phyloP scores from a whole-genome alignment of 2,797 vertebrate species.

The Coregonus suidteri region DNA sequence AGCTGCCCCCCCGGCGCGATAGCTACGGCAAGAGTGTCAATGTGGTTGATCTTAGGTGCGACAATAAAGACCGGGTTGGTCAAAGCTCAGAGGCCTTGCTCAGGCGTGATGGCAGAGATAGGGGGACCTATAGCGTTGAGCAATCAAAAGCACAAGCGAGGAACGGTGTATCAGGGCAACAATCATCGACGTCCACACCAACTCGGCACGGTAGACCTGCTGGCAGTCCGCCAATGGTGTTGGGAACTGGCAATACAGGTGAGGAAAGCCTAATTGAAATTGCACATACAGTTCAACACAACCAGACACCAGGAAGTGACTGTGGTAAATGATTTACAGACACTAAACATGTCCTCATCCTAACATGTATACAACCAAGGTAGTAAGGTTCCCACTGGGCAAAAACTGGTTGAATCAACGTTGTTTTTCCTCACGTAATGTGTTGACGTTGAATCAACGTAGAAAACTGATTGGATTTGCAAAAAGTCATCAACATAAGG shows the following conservation, averaged over 20 bases:
- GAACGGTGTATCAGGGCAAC: conserved; percentile 82
- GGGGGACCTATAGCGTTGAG: conserved; percentile 80
- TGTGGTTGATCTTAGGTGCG: conserved; percentile 65
- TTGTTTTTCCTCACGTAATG: too few relatives aligned
- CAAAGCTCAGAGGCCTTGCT: conserved; percentile 86
- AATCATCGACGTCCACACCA: conserved; percentile 79
- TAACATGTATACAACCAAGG: neutral
- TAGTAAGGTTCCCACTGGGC: neutral
- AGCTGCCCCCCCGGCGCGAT: conserved; percentile 64
- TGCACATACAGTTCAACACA: neutral
- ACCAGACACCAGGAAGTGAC: neutral
- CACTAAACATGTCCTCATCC: neutral
- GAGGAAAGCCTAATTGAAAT: conserved; percentile 30
- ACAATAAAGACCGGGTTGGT: conserved; percentile 80
- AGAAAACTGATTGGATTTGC: too few relatives aligned
- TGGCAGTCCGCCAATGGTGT: conserved; percentile 86
- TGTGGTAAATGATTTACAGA: neutral
- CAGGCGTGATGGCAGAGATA: conserved; percentile 86
- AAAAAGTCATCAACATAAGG: too few relatives aligned
- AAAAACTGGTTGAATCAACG: too few relatives aligned
- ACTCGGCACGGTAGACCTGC: conserved; percentile 86
- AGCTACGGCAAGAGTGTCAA: conserved; percentile 64
- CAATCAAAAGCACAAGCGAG: conserved; percentile 92
- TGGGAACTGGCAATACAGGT: conserved; percentile 87
- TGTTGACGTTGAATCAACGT: too few relatives aligned